Evolutionary conservation across 2,113 vertebrate species (phyloP).

Genomic region (Ivindomyrus marchei): DNA sequence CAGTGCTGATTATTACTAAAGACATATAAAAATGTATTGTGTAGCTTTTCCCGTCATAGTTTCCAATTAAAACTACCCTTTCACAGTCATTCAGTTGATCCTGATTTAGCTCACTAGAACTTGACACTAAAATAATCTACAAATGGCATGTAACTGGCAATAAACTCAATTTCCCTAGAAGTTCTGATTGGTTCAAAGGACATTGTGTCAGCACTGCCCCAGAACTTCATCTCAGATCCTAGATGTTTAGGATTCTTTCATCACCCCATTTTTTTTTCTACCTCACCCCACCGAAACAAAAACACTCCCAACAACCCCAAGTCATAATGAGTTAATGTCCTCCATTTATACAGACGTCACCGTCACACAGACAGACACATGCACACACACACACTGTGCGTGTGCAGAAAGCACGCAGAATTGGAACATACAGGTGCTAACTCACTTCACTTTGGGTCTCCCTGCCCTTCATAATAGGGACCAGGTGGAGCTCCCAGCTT

Average conservation of each 20-base stretch:
- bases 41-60: neutral
- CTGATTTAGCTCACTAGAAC: neutral
- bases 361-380: slow-evolving; percentile 45
- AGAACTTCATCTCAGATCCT: slow-evolving; percentile 53
- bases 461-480: slow-evolving; percentile 60
- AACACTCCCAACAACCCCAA: neutral
- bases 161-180: neutral
- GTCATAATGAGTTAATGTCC: slow-evolving; percentile 35
- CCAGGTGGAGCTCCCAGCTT: slow-evolving; percentile 64
- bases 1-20: neutral
- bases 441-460: slow-evolving; percentile 58
- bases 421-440: slow-evolving; percentile 70
- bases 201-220: slow-evolving; percentile 4
- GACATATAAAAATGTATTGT: neutral
- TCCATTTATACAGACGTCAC: slow-evolving; percentile 58
- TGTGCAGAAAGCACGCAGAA: slow-evolving; percentile 53
- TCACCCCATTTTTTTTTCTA: slow-evolving; percentile 25
- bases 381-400: slow-evolving; percentile 61
- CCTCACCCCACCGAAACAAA: neutral
- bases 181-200: neutral
- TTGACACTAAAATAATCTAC: neutral
- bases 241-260: slow-evolving; percentile 53
- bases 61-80: neutral
- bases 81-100: neutral
- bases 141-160: neutral